Evolutionary conservation across 2,113 vertebrate species (phyloP).

Genomic region (Himantopus leucocephalus): DNA sequence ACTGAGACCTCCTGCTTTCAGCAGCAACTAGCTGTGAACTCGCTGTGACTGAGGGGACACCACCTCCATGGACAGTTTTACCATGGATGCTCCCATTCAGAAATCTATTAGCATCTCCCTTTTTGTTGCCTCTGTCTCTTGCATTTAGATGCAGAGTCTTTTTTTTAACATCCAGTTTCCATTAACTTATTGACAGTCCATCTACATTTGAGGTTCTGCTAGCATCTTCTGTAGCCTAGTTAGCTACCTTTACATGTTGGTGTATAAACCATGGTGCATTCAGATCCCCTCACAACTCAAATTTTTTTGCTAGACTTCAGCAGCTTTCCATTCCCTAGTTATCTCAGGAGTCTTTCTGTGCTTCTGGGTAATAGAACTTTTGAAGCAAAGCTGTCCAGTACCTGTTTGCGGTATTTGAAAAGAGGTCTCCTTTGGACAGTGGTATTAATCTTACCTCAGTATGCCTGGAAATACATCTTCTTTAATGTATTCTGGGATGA

Average conservation of each 20-base stretch:
- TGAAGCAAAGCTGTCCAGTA: background rate
- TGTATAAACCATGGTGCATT: background rate
- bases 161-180: background rate
- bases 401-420: background rate
- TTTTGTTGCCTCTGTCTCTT: background rate
- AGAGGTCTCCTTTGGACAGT: background rate
- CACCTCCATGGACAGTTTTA: background rate
- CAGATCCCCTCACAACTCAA: background rate
- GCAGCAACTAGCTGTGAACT: background rate
- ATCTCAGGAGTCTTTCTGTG: background rate
- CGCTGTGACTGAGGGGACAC: background rate
- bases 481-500: constrained; percentile 2
- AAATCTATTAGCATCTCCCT: background rate
- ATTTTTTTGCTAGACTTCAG: background rate
- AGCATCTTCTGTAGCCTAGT: background rate
- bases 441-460: constrained; percentile 17
- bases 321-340: background rate
- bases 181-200: background rate
- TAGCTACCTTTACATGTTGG: background rate
- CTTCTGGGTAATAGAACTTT: background rate
- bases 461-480: constrained; percentile 13
- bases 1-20: background rate
- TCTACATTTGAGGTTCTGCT: background rate
- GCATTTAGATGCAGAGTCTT: background rate
- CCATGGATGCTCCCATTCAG: background rate